Evolutionary conservation across 1,140 invertebrate genomes (phyloP), one percentile per base, ranked within the genome.

Genomic region (Stegodyphus mimosarum): DNA sequence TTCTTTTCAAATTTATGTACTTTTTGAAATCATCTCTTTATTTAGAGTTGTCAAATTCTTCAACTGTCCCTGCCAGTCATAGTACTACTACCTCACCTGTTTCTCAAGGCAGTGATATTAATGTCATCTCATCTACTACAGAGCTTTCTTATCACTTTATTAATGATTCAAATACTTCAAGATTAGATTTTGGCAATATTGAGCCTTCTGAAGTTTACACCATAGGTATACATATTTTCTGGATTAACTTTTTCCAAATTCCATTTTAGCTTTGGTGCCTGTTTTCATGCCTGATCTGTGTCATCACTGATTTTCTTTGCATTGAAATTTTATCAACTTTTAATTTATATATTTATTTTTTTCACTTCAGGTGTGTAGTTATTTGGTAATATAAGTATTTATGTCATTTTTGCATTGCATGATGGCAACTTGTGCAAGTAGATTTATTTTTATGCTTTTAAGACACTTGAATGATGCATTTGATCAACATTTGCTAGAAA

Each of bases 151-250:
- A 83, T 75, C 70, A 49, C 51, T 69, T 48, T 67, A 55, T 69
- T 75, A 83, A 83, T 75, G 71, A 76, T 50, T 53, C 81, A 67
- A 83, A 83, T 75, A 63, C 72, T 17, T 83, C 81, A 83, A 75
- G 64, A 55, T 66, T 75, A 11, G 81, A 83, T 83, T 75, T 66
- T 53, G 72, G 81, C 72, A 83, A 48, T 67, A n/a, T 83, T 83
- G 72, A 69, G 81, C 81, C 81, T 17, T 69, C 73, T n/a, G 81
- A 83, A 53, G 33, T 18, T 63, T 67, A 67, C 64, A 83, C 17
- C 50, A 75, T 83, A 83, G 81, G 81, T 83, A 83, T 72, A 83
- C 66, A 74, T 13, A 60, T 72, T 55, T 79, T 71, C 52, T 71
- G 15, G 50, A 70, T 52, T 71, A 13, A 18, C 71, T 11, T 33